Conservation (phyloP, 2,888 invertebrate species). For the Bedellia somnulentella region DNA sequence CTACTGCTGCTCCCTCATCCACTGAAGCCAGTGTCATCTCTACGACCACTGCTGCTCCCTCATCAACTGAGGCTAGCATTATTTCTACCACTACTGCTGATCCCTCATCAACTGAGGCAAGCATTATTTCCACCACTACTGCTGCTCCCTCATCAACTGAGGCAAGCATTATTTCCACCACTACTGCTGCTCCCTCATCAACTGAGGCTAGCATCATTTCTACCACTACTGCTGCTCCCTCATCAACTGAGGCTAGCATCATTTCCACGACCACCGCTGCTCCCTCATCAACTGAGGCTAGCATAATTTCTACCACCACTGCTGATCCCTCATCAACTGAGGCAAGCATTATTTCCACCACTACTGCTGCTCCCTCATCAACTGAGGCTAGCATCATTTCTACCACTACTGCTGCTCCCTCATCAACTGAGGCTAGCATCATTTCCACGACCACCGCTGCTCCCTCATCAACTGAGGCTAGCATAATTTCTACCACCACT, state of each 20-base stretch:
- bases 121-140: no score
- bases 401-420: neutral
- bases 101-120: no score
- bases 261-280: neutral
- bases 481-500: neutral
- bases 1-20: neutral
- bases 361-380: neutral
- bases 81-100: constrained; percentile 8
- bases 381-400: neutral
- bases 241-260: no score
- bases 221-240: constrained; percentile 18
- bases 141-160: no score
- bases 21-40: neutral
- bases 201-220: constrained; percentile 17
- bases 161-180: constrained; percentile 14
- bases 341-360: no score
- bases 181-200: constrained; percentile 20
- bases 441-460: neutral
- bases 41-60: neutral
- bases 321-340: constrained; percentile 1
- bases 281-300: neutral
- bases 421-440: neutral
- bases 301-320: neutral
- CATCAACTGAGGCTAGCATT: neutral
- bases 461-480: neutral